Evolutionary conservation across 1,140 invertebrate species (phyloP).

Genomic region (Plodia interpunctella): DNA sequence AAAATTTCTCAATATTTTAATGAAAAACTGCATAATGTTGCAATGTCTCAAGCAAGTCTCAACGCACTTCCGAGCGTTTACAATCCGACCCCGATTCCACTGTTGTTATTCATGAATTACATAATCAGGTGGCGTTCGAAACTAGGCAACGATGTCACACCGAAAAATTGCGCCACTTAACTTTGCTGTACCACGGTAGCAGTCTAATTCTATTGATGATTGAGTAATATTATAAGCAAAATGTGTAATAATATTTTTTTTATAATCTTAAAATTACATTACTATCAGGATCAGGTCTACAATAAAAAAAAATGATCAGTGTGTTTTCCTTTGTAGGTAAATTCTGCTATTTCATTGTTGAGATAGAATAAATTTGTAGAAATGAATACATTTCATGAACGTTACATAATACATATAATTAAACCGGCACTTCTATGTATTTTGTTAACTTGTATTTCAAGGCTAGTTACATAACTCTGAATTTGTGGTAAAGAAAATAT

Average conservation of each 20-base stretch:
- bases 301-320: too few relatives aligned
- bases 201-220: not conserved
- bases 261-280: too few relatives aligned
- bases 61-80: slow-evolving; percentile 67
- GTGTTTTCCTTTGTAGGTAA: too few relatives aligned
- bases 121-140: slow-evolving; percentile 67
- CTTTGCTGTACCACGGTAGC: slow-evolving; percentile 19
- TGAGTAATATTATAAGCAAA: slow-evolving; percentile 21
- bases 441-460: not conserved
- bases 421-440: not conserved
- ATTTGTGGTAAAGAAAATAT: not conserved
- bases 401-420: not conserved
- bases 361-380: too few relatives aligned
- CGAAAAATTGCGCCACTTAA: slow-evolving; percentile 70
- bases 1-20: not conserved
- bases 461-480: not conserved
- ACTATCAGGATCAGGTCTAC: too few relatives aligned
- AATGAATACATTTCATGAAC: not conserved
- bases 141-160: slow-evolving; percentile 75
- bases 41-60: slow-evolving; percentile 34
- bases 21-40: slow-evolving; percentile 21
- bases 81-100: slow-evolving; percentile 62
- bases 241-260: not conserved
- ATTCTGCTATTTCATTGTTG: too few relatives aligned
- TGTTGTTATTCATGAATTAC: slow-evolving; percentile 63